These are phyloP conservation scores for Drosophila ochracea DNA, from an alignment of 2,888 invertebrate genomes.

Conservation along the genomic window DNA sequence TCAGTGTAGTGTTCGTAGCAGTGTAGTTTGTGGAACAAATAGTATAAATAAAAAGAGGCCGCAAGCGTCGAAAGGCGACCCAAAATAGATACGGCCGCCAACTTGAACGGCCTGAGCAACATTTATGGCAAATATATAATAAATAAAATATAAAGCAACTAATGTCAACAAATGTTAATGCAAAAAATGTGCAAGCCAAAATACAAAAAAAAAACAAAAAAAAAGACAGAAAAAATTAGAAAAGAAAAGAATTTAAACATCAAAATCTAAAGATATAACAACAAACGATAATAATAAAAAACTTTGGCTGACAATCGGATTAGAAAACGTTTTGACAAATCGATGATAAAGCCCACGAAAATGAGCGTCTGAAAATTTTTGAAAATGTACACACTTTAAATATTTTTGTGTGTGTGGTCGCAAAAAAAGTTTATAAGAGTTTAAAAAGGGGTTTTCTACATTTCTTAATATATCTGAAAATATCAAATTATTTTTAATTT, in stretches of 20 bases:
- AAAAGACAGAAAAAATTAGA: background rate
- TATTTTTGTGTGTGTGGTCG: background rate
- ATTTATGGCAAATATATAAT: constrained; percentile 60
- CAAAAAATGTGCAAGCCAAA: background rate
- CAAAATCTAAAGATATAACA: background rate
- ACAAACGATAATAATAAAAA: constrained; percentile 20
- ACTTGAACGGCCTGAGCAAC: constrained; percentile 73
- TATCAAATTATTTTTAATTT: background rate
- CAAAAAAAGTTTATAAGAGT: background rate
- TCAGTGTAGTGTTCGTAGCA: constrained; percentile 1
- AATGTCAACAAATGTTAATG: constrained; percentile 39
- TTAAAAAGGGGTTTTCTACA: background rate
- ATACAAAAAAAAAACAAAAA: background rate
- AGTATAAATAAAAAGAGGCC: constrained; percentile 43
- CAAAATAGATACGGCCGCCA: constrained; percentile 73
- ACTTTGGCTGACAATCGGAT: constrained; percentile 56
- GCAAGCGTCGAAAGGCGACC: constrained; percentile 36
- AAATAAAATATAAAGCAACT: constrained; percentile 44
- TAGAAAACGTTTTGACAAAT: constrained; percentile 78
- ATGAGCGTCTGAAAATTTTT: constrained; percentile 4
- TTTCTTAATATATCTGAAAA: background rate
- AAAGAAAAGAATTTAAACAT: background rate
- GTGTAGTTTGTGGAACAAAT: constrained; percentile 1
- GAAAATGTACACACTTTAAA: background rate
- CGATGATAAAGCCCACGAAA: constrained; percentile 51